Evolutionary conservation across 2,888 invertebrate species (phyloP), one percentile per base, ranked within the genome.

Genomic region (Acrocyrtus sp.): DNA sequence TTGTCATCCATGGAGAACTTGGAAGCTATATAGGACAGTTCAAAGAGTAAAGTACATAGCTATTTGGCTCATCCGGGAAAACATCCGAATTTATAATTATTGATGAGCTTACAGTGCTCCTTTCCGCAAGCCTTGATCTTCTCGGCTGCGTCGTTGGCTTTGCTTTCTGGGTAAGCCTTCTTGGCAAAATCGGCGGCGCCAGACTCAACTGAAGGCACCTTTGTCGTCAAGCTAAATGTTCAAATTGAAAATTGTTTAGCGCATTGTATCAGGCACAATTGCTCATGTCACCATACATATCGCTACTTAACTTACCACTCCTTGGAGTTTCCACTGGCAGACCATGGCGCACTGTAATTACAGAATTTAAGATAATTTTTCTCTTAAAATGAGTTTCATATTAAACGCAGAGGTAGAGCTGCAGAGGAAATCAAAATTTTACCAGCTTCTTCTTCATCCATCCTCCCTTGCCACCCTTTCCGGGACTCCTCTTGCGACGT

Each of bases 241-340:
- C 26, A 26, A 51, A 41, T n/a, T n/a, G n/a, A n/a, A n/a, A n/a
- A n/a, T n/a, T n/a, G n/a, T n/a, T n/a, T n/a, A n/a, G n/a, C n/a
- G n/a, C n/a, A n/a, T n/a, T n/a, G n/a, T n/a, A n/a, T n/a, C n/a
- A n/a, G n/a, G n/a, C n/a, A n/a, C n/a, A n/a, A n/a, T n/a, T n/a
- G n/a, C n/a, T n/a, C n/a, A n/a, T n/a, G n/a, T n/a, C n/a, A n/a
- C n/a, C n/a, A n/a, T n/a, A n/a, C n/a, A n/a, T n/a, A n/a, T n/a
- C n/a, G n/a, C n/a, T n/a, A n/a, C n/a, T n/a, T n/a, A n/a, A 56
- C 58, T 58, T 74, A 74, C 69, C 12, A 74, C 27, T 51, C 62
- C 65, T 21, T 17, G 22, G n/a, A 53, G 48, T 29, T 74, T 69
- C 65, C 57, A 60, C 3, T 1, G 0, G 26, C 74, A 74, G 4